These are phyloP conservation scores for Lysandra coridon DNA, from an alignment of 2,888 invertebrate species.

Conservation along the genomic window DNA sequence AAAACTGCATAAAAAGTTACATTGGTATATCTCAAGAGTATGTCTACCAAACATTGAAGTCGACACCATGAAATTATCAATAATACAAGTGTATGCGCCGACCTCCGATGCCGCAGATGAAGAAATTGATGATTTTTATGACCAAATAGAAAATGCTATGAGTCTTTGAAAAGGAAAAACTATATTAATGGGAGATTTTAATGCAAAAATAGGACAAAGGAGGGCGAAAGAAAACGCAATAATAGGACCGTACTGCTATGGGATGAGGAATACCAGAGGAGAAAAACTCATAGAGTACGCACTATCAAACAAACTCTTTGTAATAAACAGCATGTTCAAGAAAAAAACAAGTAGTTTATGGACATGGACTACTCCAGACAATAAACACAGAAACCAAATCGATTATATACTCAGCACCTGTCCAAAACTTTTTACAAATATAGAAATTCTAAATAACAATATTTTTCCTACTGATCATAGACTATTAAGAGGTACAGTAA, in stretches of 20 bases:
- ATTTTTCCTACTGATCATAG: no score
- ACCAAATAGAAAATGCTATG: slow-evolving; percentile 32
- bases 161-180: slow-evolving; percentile 1
- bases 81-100: slow-evolving; percentile 38
- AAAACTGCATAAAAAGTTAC: no score
- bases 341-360: no score
- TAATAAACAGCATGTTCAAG: no score
- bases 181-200: slow-evolving; percentile 34
- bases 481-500: no score
- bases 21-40: slow-evolving; percentile 40
- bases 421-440: no score
- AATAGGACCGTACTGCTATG: slow-evolving; percentile 36
- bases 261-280: slow-evolving; percentile 36
- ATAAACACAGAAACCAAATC: no score
- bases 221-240: slow-evolving; percentile 35
- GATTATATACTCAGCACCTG: no score
- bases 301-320: neutral
- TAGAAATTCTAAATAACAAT: no score
- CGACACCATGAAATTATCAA: slow-evolving; percentile 23
- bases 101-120: slow-evolving; percentile 33
- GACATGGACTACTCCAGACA: no score
- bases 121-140: slow-evolving; percentile 32
- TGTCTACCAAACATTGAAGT: slow-evolving; percentile 37
- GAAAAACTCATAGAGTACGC: slow-evolving; percentile 41
- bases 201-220: slow-evolving; percentile 37